Evolutionary conservation across 2,113 vertebrate species (phyloP).

Genomic region (Mustela nigripes): DNA sequence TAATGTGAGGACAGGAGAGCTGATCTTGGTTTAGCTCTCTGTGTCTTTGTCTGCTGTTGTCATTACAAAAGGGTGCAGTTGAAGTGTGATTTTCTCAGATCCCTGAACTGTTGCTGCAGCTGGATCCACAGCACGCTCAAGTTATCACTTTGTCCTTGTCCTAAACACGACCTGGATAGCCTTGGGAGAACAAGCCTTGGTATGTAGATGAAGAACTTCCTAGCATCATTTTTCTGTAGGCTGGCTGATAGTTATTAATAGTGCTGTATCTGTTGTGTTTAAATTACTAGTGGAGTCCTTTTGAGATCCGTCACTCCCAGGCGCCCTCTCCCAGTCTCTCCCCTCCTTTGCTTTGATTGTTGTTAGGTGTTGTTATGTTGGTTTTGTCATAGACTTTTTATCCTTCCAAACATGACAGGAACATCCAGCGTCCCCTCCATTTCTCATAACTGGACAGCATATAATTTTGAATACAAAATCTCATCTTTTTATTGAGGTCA

Average conservation of each 20-base stretch:
- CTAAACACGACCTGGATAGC: not conserved
- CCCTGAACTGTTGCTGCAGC: not conserved
- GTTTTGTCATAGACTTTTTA: not conserved
- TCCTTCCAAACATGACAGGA: not conserved
- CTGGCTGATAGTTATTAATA: not conserved
- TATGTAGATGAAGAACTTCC: not conserved
- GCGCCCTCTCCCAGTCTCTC: not conserved
- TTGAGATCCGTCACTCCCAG: not conserved
- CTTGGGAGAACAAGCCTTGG: not conserved
- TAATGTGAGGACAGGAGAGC: not conserved
- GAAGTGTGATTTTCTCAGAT: not conserved
- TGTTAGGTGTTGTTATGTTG: not conserved
- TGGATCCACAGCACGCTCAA: not conserved
- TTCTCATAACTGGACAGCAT: not conserved
- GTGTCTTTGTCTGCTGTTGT: not conserved
- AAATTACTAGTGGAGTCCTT: not conserved
- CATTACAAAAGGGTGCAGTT: not conserved
- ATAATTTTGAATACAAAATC: conserved; percentile 39
- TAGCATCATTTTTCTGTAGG: not conserved
- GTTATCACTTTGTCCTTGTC: not conserved
- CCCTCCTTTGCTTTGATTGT: not conserved
- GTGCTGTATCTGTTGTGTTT: not conserved
- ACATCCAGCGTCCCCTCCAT: not conserved
- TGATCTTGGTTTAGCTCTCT: not conserved
- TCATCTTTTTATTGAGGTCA: not conserved